A percentile compares a stretch with the other conserved stretches of the same genome.
Evolutionary conservation across 2,113 vertebrate genomes (phyloP).

Genomic region (Sprattus sprattus): DNA sequence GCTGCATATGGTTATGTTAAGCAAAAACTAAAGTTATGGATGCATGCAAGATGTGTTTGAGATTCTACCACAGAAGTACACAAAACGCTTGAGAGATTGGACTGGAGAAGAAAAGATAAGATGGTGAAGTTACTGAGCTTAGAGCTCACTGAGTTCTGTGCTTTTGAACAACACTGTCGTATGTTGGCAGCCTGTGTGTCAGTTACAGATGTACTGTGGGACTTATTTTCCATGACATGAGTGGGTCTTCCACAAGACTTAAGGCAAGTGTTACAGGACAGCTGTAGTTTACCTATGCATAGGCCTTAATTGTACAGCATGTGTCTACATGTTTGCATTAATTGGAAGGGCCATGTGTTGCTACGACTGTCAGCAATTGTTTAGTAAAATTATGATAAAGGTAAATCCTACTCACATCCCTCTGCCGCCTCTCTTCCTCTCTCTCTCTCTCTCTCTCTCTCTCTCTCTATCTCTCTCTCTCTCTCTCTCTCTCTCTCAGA

Average conservation of each 20-base stretch:
- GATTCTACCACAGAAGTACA: not conserved
- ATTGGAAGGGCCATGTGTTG: not conserved
- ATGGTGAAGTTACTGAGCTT: not conserved
- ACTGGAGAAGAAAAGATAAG: not conserved
- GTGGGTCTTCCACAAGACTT: not conserved
- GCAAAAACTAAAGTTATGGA: not conserved
- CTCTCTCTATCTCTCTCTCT: not conserved
- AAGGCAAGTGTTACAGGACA: too few relatives aligned
- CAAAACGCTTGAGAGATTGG: not conserved
- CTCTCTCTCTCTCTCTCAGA: constrained; percentile 50
- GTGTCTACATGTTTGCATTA: not conserved
- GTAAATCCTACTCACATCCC: not conserved
- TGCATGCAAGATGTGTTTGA: not conserved
- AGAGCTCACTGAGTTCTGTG: not conserved
- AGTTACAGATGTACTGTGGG: not conserved
- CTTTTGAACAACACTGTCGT: not conserved
- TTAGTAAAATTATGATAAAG: not conserved
- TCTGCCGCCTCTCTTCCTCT: not conserved
- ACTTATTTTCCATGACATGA: not conserved
- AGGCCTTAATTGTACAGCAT: not conserved
- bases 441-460: not conserved
- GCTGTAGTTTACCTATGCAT: not conserved
- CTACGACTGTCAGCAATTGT: not conserved
- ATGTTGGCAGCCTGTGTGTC: not conserved
- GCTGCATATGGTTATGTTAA: not conserved